Conservation (phyloP, 30 jellyfish, hydroid and myxozoan genomes). For the Aurelia aurita region DNA sequence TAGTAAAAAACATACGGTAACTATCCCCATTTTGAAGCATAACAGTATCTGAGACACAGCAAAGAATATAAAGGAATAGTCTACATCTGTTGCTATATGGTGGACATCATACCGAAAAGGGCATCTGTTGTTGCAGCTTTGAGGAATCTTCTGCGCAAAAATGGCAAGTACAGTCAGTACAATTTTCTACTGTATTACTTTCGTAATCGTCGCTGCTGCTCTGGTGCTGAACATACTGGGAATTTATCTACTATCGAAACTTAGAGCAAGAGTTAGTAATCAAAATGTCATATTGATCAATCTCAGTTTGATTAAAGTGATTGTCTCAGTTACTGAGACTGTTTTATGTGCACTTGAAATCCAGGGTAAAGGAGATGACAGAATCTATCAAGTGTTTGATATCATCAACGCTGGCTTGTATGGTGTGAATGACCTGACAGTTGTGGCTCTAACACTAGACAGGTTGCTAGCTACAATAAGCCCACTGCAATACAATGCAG, state of each 20-base stretch:
- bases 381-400: conserved; percentile 40
- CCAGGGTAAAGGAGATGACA: conserved; percentile 1
- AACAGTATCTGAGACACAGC: too few relatives aligned
- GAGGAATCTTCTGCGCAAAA: not conserved
- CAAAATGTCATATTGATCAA: conserved; percentile 34
- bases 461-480: conserved; percentile 24
- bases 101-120: too few relatives aligned
- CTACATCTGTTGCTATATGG: too few relatives aligned
- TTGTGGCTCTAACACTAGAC: conserved; percentile 35
- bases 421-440: conserved; percentile 58
- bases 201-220: conserved; percentile 21
- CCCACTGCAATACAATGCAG: conserved; percentile 20
- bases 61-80: too few relatives aligned
- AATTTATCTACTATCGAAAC: conserved; percentile 7
- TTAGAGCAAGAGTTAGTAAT: not conserved
- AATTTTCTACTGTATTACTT: conserved; percentile 11
- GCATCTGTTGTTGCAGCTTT: not conserved
- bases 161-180: not conserved
- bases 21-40: too few relatives aligned
- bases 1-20: too few relatives aligned
- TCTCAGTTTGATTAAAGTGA: conserved; percentile 33
- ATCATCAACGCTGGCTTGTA: conserved; percentile 63
- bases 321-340: conserved; percentile 33
- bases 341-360: conserved; percentile 16
- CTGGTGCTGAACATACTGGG: conserved; percentile 49